Evolutionary conservation across 2,888 invertebrate genomes (phyloP), one percentile per base, ranked within the genome.

Genomic region (Choreutis nemorana): DNA sequence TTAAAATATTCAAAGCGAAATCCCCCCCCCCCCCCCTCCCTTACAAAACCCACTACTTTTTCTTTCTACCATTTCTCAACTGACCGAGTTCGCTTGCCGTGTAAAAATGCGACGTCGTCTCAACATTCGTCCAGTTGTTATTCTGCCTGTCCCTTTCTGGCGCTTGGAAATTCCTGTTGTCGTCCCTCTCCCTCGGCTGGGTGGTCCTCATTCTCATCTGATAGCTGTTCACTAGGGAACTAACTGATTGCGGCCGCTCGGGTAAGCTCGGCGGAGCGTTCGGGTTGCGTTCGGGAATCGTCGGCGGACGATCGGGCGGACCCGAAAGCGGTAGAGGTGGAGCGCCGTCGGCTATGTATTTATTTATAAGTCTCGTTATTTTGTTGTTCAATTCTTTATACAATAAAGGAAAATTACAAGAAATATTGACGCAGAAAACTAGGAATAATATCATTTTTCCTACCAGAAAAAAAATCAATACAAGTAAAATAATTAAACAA

Each of bases 21-120:
- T n/a, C n/a, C n/a, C n/a, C n/a, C n/a, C n/a, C n/a, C n/a, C n/a
- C n/a, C n/a, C n/a, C n/a, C n/a, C n/a, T n/a, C n/a, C n/a, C n/a
- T n/a, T n/a, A n/a, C n/a, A n/a, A n/a, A n/a, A n/a, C n/a, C n/a
- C n/a, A n/a, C 16, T 12, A 7, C 9, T n/a, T n/a, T n/a, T n/a
- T n/a, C n/a, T n/a, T n/a, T 9, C 23, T n/a, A 23, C 2, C 9
- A n/a, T 9, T n/a, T 9, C 23, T 23, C 5, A 30, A 72, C 78
- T 75, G 55, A 79, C 79, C 78, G 33, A 65, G 60, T 30, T 79
- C 79, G 41, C 61, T 62, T 15, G 73, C 57, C 2, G 70, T 51
- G 41, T 78, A 79, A 48, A 73, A 71, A 33, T 73, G 72, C 8
- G 77, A 64, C 0, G 72, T 56, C 4, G 54, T 63, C 35, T 70